Base-by-base conservation (phyloP, 2,113 vertebrate genomes). In the Engystomops pustulosus region DNA sequence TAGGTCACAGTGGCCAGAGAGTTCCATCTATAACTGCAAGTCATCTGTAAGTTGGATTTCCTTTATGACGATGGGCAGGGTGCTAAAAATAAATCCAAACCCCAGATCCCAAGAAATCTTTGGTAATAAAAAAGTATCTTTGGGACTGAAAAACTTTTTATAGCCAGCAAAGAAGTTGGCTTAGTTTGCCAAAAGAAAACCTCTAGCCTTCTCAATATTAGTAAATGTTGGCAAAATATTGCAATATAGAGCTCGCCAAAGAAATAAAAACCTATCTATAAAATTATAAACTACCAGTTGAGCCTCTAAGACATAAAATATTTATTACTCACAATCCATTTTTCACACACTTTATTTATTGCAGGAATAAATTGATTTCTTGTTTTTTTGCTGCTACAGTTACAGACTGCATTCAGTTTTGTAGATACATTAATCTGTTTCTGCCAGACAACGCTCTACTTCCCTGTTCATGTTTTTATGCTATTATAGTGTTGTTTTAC, bases 391-490 rank as follows among this genome's bases (percentile, higher is more conserved):
- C n/a, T n/a, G n/a, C n/a, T n/a, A 4, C 41, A 45, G 20, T 47
- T 7, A 1, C 41, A 72, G 69, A 45, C 69, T 72, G 8, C 47
- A 27, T 23, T 47, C n/a, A 17, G 20, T 27, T 44, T 44, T 71
- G 18, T 25, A n/a, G 69, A 44, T 44, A 44, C 36, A 72, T 72
- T 47, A 45, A 72, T 72, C 69, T 72, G 14, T 27, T 20, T 70
- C 67, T 38, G 2, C 20, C 41, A 72, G 69, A 72, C 69, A 72
- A 12, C 23, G 41, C 45, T 72, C 69, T 72, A 23, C 38, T 44
- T 15, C 47, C 36, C 60, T 14, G 20, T 25, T 47, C 41, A 27
- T 44, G 11, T 72, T 72, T 70, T 72, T 45, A 32, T 65, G 60
- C 10, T 70, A n/a, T 69, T 18, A 14, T 55, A 69, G 3, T 38